These are phyloP conservation scores for Acanthosoma haemorrhoidale DNA, from an alignment of 2,888 invertebrate genomes.

Conservation along the genomic window DNA sequence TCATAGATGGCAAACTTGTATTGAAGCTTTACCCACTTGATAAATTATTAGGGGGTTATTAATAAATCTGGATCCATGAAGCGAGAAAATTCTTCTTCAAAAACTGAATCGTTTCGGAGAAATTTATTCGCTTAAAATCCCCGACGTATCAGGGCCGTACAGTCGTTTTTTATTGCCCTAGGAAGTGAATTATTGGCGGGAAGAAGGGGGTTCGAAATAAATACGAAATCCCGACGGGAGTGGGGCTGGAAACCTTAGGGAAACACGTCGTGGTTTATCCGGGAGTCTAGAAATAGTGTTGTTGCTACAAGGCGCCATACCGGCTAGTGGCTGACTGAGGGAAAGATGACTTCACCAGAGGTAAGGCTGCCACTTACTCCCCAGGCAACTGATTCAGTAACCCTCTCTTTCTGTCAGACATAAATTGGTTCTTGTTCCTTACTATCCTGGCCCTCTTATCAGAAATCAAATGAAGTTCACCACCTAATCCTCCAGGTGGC, in stretches of 20 bases:
- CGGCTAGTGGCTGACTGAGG: neutral
- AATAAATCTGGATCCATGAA: no score
- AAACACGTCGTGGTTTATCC: neutral
- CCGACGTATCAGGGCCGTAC: conserved; percentile 46
- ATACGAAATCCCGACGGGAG: neutral
- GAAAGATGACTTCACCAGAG: conserved; percentile 1
- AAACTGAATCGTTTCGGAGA: no score
- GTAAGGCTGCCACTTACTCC: no score
- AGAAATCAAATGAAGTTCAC: no score
- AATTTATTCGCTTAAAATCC: conserved; percentile 7
- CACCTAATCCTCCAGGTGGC: no score
- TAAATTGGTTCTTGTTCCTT: no score
- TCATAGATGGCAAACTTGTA: no score
- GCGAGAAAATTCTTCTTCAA: neutral
- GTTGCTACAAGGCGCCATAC: neutral
- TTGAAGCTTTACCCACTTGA: no score
- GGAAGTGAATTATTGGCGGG: neutral
- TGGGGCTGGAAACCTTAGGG: conserved; percentile 5
- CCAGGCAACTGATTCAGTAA: no score
- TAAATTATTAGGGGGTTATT: no score
- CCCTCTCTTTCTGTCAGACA: no score
- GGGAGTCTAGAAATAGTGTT: neutral
- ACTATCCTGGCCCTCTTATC: no score
- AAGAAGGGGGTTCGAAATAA: neutral
- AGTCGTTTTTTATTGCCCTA: neutral